Evolutionary conservation across 2,113 vertebrate genomes (phyloP).

Genomic region (Cephalopterus ornatus): DNA sequence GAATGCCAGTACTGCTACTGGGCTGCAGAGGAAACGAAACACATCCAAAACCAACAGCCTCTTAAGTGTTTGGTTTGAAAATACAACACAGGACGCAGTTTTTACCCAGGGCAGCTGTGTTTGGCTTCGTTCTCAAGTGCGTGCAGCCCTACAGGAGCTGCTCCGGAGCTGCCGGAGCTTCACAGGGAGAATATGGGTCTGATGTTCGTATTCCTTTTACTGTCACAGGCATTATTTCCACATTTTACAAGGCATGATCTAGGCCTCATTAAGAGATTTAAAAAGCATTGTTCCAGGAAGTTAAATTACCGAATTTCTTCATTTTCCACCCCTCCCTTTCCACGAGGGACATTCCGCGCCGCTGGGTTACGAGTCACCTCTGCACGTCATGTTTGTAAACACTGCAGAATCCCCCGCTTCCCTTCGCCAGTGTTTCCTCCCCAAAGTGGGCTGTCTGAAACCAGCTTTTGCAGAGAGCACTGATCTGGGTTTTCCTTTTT

Average conservation of each 20-base stretch:
- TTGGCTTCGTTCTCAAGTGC: conserved; percentile 4
- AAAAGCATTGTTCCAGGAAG: conserved; percentile 35
- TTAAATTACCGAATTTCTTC: not conserved
- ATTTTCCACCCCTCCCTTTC: not conserved
- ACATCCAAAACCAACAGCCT: not conserved
- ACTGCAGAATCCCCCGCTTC: not conserved
- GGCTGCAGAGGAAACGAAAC: not conserved
- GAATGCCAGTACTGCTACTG: not conserved
- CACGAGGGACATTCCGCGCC: not conserved
- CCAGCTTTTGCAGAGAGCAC: not conserved
- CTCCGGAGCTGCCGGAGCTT: not conserved
- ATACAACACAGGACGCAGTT: conserved; percentile 7
- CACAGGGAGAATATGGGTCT: not conserved
- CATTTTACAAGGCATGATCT: not conserved
- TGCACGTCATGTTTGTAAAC: conserved; percentile 12
- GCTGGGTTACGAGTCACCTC: not conserved
- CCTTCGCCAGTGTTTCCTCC: not conserved
- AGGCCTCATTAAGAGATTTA: not conserved
- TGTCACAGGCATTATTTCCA: not conserved
- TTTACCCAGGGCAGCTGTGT: conserved; percentile 11
- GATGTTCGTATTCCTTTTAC: not conserved
- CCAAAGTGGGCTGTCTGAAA: not conserved
- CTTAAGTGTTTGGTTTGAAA: conserved; percentile 36
- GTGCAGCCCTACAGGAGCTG: not conserved
- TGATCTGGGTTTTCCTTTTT: not conserved